Base-by-base conservation (phyloP, 2,888 invertebrate species). In the Microdon myrmicae region DNA sequence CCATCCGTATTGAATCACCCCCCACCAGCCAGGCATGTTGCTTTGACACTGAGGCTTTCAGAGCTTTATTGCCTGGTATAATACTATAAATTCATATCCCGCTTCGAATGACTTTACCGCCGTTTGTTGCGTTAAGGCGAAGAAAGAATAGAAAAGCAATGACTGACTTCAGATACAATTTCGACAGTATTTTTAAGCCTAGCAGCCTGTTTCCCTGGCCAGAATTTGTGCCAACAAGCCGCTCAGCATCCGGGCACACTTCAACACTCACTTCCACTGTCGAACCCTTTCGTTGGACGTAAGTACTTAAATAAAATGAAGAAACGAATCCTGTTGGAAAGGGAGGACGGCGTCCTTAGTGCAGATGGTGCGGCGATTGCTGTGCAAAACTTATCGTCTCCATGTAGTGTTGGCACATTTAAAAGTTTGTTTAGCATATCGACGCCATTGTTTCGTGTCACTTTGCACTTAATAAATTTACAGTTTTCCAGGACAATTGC, bases 401-500 rank as follows among this genome's bases (percentile, higher is more conserved):
- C 64, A 34, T 64, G 64, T 64, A 58, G 58, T n/a, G n/a, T 64
- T 64, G 47, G 59, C 59, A 59, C 59, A 66, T 66, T 66, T 53
- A 66, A 66, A 59, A 66, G 47, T 66, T 66, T 66, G 66, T 66
- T 54, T 54, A 68, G 64, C 61, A 67, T 67, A 69, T 70, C 69
- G 70, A 64, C 68, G 66, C 67, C 49, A 66, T 67, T 69, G 67
- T 70, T 67, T 69, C 59, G 47, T 69, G 69, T 70, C 67, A 56
- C 61, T 70, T 69, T 61, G 69, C 68, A 70, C 69, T 68, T 67
- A 70, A 70, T 70, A 70, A 70, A 70, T 70, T 68, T 69, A 39
- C 64, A 60, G 67, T 69, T 68, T 67, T 61, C 48, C 51, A 44
- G 69, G 53, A 58, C 56, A 64, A 64, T 64, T 45, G 64, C 9